Conservation (phyloP, 1,140 invertebrate species). For the Manduca sexta region DNA sequence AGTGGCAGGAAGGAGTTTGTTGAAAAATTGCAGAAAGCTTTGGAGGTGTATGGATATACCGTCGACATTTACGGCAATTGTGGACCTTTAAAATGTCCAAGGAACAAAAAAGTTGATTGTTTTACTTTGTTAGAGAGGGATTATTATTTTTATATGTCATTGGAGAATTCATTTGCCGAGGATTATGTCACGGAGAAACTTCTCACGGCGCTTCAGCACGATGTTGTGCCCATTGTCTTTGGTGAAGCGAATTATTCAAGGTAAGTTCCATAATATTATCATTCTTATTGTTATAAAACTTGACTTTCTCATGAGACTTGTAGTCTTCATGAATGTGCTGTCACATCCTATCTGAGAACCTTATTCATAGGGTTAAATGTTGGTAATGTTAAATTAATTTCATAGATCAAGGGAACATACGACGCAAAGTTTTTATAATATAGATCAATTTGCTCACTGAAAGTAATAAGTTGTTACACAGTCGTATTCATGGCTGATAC, state of each 20-base stretch:
- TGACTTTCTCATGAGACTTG: background rate
- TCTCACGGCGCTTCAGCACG: conserved; percentile 65
- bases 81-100: conserved; percentile 56
- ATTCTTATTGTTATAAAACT: no score
- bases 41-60: conserved; percentile 44
- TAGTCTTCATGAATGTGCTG: background rate
- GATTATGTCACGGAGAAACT: conserved; percentile 81
- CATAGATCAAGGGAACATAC: no score
- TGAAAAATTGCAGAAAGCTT: conserved; percentile 72
- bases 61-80: conserved; percentile 83
- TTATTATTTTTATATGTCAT: conserved; percentile 81
- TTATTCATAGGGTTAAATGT: no score
- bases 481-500: no score
- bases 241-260: conserved; percentile 61
- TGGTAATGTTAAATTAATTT: no score
- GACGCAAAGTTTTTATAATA: no score
- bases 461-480: no score
- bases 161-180: conserved; percentile 78
- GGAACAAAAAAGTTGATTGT: conserved; percentile 40
- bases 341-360: no score
- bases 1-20: conserved; percentile 76
- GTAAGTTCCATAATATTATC: no score
- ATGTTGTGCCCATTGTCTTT: conserved; percentile 72
- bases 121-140: conserved; percentile 57
- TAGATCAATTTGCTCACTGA: no score